Percentiles rank a stretch among this genome's conserved stretches.
Conservation (phyloP, 2,888 invertebrate species). For the Clostera curtula region DNA sequence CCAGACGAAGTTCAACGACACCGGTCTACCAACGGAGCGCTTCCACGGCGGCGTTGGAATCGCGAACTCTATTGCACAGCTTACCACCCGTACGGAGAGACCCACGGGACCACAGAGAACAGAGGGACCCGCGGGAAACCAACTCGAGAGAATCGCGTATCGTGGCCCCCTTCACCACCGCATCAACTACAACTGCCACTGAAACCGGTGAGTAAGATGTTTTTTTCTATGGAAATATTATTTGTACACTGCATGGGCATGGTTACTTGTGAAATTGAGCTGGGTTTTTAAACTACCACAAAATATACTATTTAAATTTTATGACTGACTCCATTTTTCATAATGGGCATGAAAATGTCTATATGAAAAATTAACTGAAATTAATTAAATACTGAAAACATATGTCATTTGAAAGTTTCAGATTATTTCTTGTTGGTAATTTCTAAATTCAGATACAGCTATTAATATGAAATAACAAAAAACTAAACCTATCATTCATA, state of each 20-base stretch:
- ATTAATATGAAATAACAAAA: too few relatives aligned
- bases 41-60: conserved; percentile 53
- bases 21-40: conserved; percentile 60
- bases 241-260: background rate
- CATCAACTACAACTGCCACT: background rate
- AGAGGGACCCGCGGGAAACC: conserved; percentile 1
- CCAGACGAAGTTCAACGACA: conserved; percentile 52
- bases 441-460: too few relatives aligned
- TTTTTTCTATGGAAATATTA: background rate
- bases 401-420: too few relatives aligned
- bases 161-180: background rate
- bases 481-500: too few relatives aligned
- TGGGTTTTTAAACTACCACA: too few relatives aligned
- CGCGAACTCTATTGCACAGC: conserved; percentile 58
- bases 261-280: too few relatives aligned
- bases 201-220: background rate
- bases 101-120: conserved; percentile 18
- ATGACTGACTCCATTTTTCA: too few relatives aligned
- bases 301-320: too few relatives aligned
- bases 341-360: too few relatives aligned
- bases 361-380: too few relatives aligned
- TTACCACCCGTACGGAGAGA: conserved; percentile 71
- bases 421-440: too few relatives aligned
- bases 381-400: too few relatives aligned
- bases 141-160: background rate